Conservation (phyloP, 2,113 vertebrate genomes). For the Rhinopomastus cyanomelas region DNA sequence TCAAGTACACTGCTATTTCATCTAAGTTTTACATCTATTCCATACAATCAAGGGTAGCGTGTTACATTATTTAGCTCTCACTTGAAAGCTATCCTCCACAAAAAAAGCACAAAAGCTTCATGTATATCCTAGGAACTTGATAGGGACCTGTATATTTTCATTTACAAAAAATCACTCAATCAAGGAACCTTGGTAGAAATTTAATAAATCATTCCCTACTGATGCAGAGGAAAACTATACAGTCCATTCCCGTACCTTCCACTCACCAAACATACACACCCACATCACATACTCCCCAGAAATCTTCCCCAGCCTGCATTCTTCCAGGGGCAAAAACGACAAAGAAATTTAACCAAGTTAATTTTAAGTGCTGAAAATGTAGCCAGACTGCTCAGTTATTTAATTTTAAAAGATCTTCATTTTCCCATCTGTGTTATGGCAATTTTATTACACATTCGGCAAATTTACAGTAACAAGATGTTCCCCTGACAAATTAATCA, state of each 20-base stretch:
- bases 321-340: slow-evolving; percentile 1
- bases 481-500: slow-evolving; percentile 82
- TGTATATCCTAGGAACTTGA: too few relatives aligned
- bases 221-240: not conserved
- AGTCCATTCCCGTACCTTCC: not conserved
- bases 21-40: not conserved
- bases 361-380: slow-evolving; percentile 57
- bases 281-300: not conserved
- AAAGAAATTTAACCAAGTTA: slow-evolving; percentile 46
- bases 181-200: slow-evolving; percentile 21
- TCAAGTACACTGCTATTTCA: not conserved
- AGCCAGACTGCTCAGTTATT: slow-evolving; percentile 56
- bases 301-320: not conserved
- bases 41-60: not conserved
- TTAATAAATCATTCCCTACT: not conserved
- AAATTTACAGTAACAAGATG: slow-evolving; percentile 86
- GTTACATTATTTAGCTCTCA: not conserved
- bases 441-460: slow-evolving; percentile 90
- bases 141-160: slow-evolving; percentile 39
- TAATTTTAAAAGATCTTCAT: slow-evolving; percentile 75
- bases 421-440: slow-evolving; percentile 85
- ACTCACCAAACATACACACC: not conserved
- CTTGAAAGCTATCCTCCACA: slow-evolving; percentile 28
- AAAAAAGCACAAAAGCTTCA: not conserved
- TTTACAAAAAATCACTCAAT: slow-evolving; percentile 39